These are phyloP conservation scores for Pteronotus mesoamericanus DNA, from an alignment of 2,797 vertebrate species.

Conservation along the genomic window DNA sequence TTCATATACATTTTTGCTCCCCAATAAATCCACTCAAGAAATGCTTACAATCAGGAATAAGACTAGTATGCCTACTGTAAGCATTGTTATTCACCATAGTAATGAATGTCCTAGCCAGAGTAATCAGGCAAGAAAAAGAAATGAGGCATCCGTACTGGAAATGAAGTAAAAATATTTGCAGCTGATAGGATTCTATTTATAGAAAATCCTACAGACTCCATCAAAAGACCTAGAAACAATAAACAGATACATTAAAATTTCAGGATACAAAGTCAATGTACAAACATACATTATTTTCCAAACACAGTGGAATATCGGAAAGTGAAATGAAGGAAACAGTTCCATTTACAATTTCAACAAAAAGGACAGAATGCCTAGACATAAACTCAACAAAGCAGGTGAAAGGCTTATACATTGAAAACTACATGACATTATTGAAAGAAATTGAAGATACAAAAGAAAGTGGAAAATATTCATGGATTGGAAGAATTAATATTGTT, in stretches of 20 bases:
- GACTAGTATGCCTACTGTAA: neutral
- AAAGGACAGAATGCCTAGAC: neutral
- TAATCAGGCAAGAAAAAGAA: neutral
- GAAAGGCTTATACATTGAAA: neutral
- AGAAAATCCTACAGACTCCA: neutral
- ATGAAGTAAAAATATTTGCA: neutral
- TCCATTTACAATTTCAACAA: neutral
- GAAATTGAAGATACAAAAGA: neutral
- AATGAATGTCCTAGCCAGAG: neutral
- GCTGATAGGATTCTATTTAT: neutral
- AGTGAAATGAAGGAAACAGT: neutral
- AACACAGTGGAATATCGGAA: neutral
- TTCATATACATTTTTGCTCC: neutral
- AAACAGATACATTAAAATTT: neutral
- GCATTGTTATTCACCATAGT: neutral
- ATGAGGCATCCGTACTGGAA: neutral
- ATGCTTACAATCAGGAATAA: neutral
- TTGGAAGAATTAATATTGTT: neutral
- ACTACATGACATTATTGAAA: neutral
- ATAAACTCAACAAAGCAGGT: neutral
- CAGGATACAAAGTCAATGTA: neutral
- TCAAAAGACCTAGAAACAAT: neutral
- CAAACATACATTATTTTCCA: neutral
- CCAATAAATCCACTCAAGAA: neutral
- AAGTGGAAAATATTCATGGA: neutral